Evolutionary conservation across 30 jellyfish, hydroid and myxozoan species (phyloP), one percentile per base, ranked within the genome.

Genomic region (Aurelia aurita): DNA sequence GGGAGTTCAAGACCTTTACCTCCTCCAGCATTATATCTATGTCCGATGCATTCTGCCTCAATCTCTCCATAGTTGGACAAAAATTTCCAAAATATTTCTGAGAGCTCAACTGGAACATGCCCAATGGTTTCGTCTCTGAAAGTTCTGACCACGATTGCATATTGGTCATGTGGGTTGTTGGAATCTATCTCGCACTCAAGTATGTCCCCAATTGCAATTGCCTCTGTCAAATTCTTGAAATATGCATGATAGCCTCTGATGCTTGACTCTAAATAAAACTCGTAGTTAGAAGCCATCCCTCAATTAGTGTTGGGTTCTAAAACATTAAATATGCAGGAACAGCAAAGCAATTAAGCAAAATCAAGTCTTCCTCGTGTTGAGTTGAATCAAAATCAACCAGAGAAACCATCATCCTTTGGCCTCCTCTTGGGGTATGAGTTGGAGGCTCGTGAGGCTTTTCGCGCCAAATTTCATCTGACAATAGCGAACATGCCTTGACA

Each of bases 51-150:
- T 14, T 67, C 18, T 67, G 79, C 79, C 79, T 67, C 20, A 67
- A 67, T 67, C 61, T 67, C 79, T 26, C 79, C 69, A 67, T 67
- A 27, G 57, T 67, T 27, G 67, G 79, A 67, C 67, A 67, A n/a
- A n/a, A n/a, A n/a, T n/a, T n/a, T n/a, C n/a, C n/a, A 16, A 10
- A 26, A 62, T 62, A 12, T 62, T 12, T 35, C 22, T 19, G 34
- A 29, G 21, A 5, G 31, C 68, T 57, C 68, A 57, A 57, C 12
- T 57, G 68, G 68, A 5, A 57, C 68, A 3, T 57, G 68, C 12
- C 68, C 68, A 57, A 57, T 13, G 5, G 68, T 57, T 57, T 57
- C 68, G 68, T 23, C 68, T 57, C 68, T 57, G 68, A 57, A 57
- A 57, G 68, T 57, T 57, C 68, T 57, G 68, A 57, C 68, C 68